A percentile compares a stretch with the other conserved stretches of the same genome.
Evolutionary conservation across 2,113 vertebrate genomes (phyloP).

Genomic region (Uropsilus gracilis): DNA sequence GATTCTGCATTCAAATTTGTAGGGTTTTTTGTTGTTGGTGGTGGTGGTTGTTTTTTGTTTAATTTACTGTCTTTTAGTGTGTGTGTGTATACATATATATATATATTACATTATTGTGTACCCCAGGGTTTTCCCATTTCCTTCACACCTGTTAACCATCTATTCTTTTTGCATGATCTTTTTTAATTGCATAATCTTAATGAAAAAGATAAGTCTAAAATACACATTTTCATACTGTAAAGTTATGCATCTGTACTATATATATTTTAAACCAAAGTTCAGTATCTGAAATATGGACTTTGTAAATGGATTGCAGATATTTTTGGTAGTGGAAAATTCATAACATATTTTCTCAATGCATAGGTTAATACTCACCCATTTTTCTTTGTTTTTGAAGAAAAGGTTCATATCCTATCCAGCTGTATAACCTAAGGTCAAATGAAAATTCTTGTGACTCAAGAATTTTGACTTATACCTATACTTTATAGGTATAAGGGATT

Average conservation of each 20-base stretch:
- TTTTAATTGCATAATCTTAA: not conserved
- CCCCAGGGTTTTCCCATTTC: too few species aligned
- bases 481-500: not conserved
- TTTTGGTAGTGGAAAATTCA: not conserved
- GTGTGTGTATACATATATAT: too few species aligned
- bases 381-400: not conserved
- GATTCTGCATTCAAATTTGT: too few species aligned
- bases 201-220: not conserved
- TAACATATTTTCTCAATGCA: not conserved
- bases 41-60: too few species aligned
- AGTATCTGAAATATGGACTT: not conserved
- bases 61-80: too few species aligned
- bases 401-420: not conserved
- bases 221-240: not conserved
- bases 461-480: not conserved
- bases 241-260: not conserved
- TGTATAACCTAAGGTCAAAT: not conserved
- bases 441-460: not conserved
- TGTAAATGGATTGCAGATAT: not conserved
- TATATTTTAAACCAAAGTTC: slow-evolving; percentile 1
- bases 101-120: too few species aligned
- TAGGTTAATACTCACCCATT: not conserved
- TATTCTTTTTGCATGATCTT: too few species aligned
- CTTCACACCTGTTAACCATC: too few species aligned
- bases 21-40: too few species aligned